These are phyloP conservation scores for Acronicta aceris DNA, from an alignment of 2,888 invertebrate genomes.

Conservation along the genomic window DNA sequence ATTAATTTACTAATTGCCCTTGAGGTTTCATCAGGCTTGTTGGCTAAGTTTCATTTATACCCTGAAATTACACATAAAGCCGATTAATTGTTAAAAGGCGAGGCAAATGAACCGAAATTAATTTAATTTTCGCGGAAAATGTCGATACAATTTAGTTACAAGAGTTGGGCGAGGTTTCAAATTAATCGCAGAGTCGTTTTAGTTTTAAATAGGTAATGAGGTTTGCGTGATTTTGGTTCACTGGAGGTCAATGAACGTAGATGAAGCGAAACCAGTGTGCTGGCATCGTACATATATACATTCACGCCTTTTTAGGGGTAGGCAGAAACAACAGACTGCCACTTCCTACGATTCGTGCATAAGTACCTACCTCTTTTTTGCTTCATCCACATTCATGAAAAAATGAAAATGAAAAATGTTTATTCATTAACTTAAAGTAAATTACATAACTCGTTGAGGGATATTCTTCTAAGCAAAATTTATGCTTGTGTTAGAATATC, in stretches of 20 bases:
- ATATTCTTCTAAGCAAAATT: no score
- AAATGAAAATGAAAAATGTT: no score
- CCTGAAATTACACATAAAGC: constrained; percentile 41
- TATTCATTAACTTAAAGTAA: no score
- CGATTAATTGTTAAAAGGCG: constrained; percentile 50
- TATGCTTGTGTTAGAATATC: no score
- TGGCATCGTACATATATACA: no score
- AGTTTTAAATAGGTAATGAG: constrained; percentile 8
- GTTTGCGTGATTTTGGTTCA: not conserved
- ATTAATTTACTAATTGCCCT: constrained; percentile 38
- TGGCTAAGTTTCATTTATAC: constrained; percentile 28
- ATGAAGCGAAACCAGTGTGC: not conserved
- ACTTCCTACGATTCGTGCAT: no score
- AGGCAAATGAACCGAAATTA: constrained; percentile 52
- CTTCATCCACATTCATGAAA: no score
- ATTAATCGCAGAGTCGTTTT: constrained; percentile 29
- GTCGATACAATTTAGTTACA: constrained; percentile 36
- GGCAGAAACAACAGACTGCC: no score
- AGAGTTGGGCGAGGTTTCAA: constrained; percentile 30
- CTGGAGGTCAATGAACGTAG: no score
- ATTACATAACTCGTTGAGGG: no score
- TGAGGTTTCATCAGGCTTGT: constrained; percentile 33
- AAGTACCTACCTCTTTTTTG: no score
- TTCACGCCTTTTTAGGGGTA: no score
- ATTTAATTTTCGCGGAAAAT: constrained; percentile 52